phyloP scores from a whole-genome alignment of 2,888 invertebrate genomes.

The Malthinus seriepunctatus region DNA sequence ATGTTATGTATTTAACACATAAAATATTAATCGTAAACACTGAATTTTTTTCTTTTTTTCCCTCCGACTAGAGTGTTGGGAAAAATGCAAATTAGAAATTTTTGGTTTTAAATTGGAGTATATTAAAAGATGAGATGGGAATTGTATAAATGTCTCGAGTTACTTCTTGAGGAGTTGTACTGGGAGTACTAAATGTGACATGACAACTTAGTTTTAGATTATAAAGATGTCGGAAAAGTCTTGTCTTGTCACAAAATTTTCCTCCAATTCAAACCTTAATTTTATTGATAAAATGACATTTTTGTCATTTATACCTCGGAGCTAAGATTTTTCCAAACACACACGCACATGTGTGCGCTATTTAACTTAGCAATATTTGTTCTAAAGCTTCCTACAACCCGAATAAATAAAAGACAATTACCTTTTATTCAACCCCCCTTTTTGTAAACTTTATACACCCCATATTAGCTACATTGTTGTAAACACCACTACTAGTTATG shows the following conservation, averaged over 20 bases:
- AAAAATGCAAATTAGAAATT: no score
- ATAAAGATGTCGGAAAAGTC: constrained; percentile 17
- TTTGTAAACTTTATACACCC: constrained; percentile 21
- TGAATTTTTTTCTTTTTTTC: no score
- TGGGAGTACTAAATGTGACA: constrained; percentile 21
- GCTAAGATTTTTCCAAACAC: neutral
- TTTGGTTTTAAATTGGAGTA: constrained; percentile 22
- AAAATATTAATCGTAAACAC: constrained; percentile 10
- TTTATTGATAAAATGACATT: constrained; percentile 34
- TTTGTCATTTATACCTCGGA: neutral
- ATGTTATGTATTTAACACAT: constrained; percentile 29
- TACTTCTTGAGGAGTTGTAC: constrained; percentile 8
- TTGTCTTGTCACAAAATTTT: constrained; percentile 35
- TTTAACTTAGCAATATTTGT: constrained; percentile 24
- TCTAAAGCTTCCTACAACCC: constrained; percentile 20
- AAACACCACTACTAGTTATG: constrained; percentile 22
- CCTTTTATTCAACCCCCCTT: constrained; percentile 14
- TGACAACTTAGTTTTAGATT: constrained; percentile 31
- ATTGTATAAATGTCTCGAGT: constrained; percentile 34
- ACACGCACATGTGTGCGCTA: constrained; percentile 22
- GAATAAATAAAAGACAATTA: constrained; percentile 27
- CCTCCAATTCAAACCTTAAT: constrained; percentile 27
- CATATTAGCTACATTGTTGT: constrained; percentile 34
- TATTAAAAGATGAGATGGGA: constrained; percentile 36
- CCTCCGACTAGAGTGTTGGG: neutral